These are phyloP conservation scores for Drosophila setosimentum DNA, from an alignment of 2,888 invertebrate genomes.

Conservation along the genomic window DNA sequence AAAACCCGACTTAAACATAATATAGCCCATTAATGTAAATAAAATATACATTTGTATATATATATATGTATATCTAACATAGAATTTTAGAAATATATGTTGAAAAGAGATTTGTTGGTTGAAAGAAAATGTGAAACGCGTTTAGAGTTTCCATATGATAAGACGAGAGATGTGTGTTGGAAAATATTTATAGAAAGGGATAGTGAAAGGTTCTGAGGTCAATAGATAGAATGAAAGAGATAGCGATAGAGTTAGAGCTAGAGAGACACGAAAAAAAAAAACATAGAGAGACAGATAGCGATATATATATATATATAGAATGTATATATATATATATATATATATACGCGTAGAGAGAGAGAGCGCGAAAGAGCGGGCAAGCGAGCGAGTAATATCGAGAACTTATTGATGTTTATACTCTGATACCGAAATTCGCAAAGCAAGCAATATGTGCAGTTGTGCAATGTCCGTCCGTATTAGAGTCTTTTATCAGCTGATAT, in stretches of 20 bases:
- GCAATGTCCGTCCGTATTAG: neutral
- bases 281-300: slow-evolving; percentile 11
- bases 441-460: too few relatives aligned
- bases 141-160: slow-evolving; percentile 10
- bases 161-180: slow-evolving; percentile 23
- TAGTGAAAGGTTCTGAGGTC: slow-evolving; percentile 17
- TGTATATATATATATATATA: neutral
- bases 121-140: slow-evolving; percentile 2
- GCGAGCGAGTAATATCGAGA: slow-evolving; percentile 50
- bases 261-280: slow-evolving; percentile 10
- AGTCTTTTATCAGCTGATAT: neutral
- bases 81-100: slow-evolving; percentile 14
- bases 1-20: slow-evolving; percentile 55
- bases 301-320: slow-evolving; percentile 10
- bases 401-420: slow-evolving; percentile 11
- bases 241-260: slow-evolving; percentile 16
- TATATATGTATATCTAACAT: neutral
- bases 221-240: slow-evolving; percentile 21
- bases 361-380: slow-evolving; percentile 17
- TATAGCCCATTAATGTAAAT: slow-evolving; percentile 36
- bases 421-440: neutral
- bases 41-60: slow-evolving; percentile 19
- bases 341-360: slow-evolving; percentile 22
- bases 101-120: slow-evolving; percentile 9
- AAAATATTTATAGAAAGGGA: slow-evolving; percentile 22